Evolutionary conservation across 2,888 invertebrate genomes (phyloP), one percentile per base, ranked within the genome.

Genomic region (Syrphus vitripennis): DNA sequence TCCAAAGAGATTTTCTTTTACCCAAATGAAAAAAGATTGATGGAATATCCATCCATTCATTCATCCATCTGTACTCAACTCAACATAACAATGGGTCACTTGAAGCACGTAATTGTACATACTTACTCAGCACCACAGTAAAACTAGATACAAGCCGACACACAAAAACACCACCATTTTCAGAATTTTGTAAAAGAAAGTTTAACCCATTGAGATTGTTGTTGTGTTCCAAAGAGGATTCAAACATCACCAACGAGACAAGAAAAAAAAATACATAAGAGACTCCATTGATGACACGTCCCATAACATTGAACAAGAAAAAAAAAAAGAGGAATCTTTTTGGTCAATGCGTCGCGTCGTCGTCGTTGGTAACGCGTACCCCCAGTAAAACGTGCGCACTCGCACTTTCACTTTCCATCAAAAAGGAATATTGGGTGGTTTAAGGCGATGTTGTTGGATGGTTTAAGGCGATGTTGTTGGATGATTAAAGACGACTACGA

Each of bases 181-280:
- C 34, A 80, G 61, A 83, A 80, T 80, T 79, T 75, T 71, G 59
- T 63, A 75, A 83, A 83, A 83, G 83, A 83, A 83, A 83, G 83
- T 83, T 83, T 80, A 75, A 75, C 83, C 70, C 70, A 75, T 70
- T 83, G 83, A 63, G 83, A 74, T 63, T 67, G 42, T 67, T 65
- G 65, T n/a, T n/a, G n/a, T n/a, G n/a, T 48, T 57, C 50, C 37
- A 55, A 83, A 53, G 79, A 74, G 74, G 69, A 65, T 45, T 45
- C 45, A 45, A 45, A 63, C 40, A 61, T 40, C 24, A 29, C n/a
- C 19, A 31, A 61, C 24, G 26, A 48, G 16, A 42, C 50, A n/a
- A 55, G 31, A 19, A 31, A 70, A 78, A 57, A 57, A n/a, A n/a
- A 9, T n/a, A 72, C 14, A 55, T 31, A 48, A 26, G 6, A 42